These are phyloP conservation scores for Scatophagus argus DNA, from an alignment of 2,113 vertebrate genomes.

Conservation along the genomic window DNA sequence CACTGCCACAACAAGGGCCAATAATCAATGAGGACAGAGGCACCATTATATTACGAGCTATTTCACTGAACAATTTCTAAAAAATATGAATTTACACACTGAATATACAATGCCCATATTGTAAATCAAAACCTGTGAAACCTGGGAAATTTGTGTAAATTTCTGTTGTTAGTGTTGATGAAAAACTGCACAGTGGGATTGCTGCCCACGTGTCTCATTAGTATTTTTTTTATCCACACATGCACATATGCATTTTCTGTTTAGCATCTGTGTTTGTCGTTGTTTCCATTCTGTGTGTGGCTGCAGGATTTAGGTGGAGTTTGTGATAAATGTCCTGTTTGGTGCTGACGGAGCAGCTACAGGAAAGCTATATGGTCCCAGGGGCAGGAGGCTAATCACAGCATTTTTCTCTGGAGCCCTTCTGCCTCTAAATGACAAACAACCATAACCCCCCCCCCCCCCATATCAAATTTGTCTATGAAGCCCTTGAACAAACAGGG, in stretches of 20 bases:
- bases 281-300: conserved; percentile 37
- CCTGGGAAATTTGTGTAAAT: not conserved
- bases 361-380: conserved; percentile 55
- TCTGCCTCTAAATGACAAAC: conserved; percentile 70
- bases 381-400: conserved; percentile 64
- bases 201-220: not conserved
- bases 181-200: no score
- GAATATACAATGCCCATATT: no score
- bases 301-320: conserved; percentile 41
- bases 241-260: conserved; percentile 14
- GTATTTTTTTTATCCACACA: conserved; percentile 15
- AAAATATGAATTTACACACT: not conserved
- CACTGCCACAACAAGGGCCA: no score
- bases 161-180: not conserved
- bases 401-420: conserved; percentile 57
- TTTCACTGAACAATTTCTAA: not conserved
- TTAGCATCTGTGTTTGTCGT: conserved; percentile 38
- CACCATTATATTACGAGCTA: not conserved
- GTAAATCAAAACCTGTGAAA: not conserved
- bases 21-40: not conserved
- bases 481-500: conserved; percentile 42
- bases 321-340: conserved; percentile 77
- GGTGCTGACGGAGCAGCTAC: conserved; percentile 74
- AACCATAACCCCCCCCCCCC: conserved; percentile 47
- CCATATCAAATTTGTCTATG: conserved; percentile 21